Conservation (phyloP, 2,113 vertebrate genomes). For the Catagonus wagneri region DNA sequence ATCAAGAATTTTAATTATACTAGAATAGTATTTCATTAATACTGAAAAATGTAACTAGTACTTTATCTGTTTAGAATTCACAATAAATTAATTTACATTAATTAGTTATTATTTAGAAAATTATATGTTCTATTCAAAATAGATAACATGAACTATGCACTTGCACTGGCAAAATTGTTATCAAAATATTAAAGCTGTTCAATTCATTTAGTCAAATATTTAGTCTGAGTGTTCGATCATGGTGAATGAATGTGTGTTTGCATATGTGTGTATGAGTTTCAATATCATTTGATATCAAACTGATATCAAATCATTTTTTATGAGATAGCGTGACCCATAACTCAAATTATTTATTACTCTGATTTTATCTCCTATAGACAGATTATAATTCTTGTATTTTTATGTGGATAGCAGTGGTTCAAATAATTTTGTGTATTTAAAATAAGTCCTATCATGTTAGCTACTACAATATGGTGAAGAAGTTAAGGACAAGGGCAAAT, state of each 20-base stretch:
- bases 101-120: slow-evolving; percentile 58
- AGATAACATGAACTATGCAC: background rate
- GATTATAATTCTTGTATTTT: background rate
- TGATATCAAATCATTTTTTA: background rate
- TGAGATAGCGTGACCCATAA: background rate
- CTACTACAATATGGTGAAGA: background rate
- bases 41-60: slow-evolving; percentile 8
- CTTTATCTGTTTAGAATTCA: slow-evolving; percentile 40
- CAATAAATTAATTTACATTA: slow-evolving; percentile 26
- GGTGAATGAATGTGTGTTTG: background rate
- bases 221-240: background rate
- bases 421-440: background rate
- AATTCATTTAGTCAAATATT: slow-evolving; percentile 23
- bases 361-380: background rate
- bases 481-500: background rate
- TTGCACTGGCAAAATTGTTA: background rate
- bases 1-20: slow-evolving; percentile 50
- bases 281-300: background rate
- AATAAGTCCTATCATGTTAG: background rate
- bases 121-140: background rate
- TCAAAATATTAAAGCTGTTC: background rate
- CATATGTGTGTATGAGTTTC: background rate
- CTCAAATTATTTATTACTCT: background rate
- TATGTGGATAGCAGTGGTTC: background rate
- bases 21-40: background rate